These are phyloP conservation scores for Buteo buteo DNA, from an alignment of 2,113 vertebrate genomes.

Conservation along the genomic window DNA sequence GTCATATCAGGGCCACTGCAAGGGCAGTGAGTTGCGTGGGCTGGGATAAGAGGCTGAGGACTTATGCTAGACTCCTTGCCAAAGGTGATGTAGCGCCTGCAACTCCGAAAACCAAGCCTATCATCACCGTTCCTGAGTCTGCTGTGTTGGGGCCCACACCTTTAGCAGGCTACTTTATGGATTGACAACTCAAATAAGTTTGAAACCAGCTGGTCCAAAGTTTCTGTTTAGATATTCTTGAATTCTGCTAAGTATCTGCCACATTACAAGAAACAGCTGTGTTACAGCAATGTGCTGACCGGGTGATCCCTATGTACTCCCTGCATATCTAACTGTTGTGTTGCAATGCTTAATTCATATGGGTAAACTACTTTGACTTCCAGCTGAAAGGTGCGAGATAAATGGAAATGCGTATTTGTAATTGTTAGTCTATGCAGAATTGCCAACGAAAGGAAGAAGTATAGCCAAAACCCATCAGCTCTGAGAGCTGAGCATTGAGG, in stretches of 20 bases:
- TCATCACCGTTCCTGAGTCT: neutral
- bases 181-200: neutral
- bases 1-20: neutral
- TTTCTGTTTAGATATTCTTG: neutral
- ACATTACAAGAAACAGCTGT: neutral
- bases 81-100: neutral
- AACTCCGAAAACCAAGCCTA: neutral
- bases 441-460: neutral
- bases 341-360: neutral
- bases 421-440: neutral
- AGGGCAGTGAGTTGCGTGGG: neutral
- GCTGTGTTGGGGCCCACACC: neutral
- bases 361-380: neutral
- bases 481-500: neutral
- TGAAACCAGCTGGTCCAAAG: neutral
- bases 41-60: neutral
- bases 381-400: neutral
- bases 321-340: neutral
- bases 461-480: neutral
- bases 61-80: neutral
- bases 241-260: conserved; percentile 25
- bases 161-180: neutral
- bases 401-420: neutral
- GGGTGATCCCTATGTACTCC: neutral
- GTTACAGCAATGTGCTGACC: accelerated